Evolutionary conservation across 92 coral and sea anemone species (phyloP), one percentile per base, ranked within the genome.

Genomic region (Pocillopora meandrina): DNA sequence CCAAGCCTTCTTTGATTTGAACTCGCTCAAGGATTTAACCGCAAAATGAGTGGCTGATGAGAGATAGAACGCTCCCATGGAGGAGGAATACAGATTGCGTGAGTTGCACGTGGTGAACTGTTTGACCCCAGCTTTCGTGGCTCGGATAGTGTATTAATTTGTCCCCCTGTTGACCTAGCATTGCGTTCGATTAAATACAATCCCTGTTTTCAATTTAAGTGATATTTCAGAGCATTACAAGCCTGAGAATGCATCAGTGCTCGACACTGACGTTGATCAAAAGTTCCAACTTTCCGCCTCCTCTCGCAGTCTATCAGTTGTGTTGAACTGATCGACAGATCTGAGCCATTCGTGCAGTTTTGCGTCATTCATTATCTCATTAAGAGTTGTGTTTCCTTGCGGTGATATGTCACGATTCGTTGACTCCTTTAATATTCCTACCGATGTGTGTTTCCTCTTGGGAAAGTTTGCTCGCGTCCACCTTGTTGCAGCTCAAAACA

Each of bases 21-120:
- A 57, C 34, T n/a, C 34, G 56, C n/a, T 56, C 84, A 68, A 3
- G 64, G 33, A 14, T 63, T 63, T 12, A 63, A 78, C 42, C 57
- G 34, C 80, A 6, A 78, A 78, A 20, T 57, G 59, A 19, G 66
- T 26, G 70, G 23, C 55, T 62, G 36, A 79, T 55, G 72, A 70
- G 71, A 31, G 57, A 56, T 18, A 55, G 79, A 72, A 73, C 31
- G 62, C 61, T 71, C 86, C 86, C 49, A 42, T 72, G 61, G 86
- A 60, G 78, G 60, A 11, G 42, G 72, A 71, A 81, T 58, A 55
- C 7, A 36, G n/a, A 60, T 81, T 71, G 77, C 85, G 77, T 58
- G 85, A 81, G 85, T 58, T 34, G 59, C 85, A 47, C 26, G 85
- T 81, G 34, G 77, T 21, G 72, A 74, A 55, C 47, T 64, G 74